A percentile compares a stretch with the other conserved stretches of the same genome.
phyloP scores from a whole-genome alignment of 37 sponge, comb jelly and placozoan genomes.

The Halichondria panicea region DNA sequence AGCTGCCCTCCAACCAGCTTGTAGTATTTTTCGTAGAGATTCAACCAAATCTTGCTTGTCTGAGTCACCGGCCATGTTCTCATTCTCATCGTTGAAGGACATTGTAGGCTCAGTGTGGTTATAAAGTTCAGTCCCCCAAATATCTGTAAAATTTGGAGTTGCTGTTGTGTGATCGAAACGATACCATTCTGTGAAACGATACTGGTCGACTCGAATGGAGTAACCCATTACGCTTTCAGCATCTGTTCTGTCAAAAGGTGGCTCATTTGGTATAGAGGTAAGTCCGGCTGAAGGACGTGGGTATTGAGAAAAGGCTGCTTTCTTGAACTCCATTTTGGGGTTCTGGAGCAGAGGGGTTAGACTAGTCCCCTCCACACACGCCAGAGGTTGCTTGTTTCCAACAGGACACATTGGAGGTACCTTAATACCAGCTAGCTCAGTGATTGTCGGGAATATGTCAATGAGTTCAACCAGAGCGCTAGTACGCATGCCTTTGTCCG shows the following conservation, averaged over 20 bases:
- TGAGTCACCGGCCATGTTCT: conserved; percentile 21
- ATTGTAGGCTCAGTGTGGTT: conserved; percentile 18
- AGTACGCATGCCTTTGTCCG: conserved; percentile 2
- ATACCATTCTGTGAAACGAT: conserved; percentile 48
- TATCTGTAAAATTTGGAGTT: conserved; percentile 1
- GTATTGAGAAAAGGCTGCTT: conserved; percentile 44
- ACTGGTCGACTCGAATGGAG: conserved; percentile 6
- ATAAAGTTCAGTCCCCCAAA: conserved; percentile 44
- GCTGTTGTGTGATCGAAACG: conserved; percentile 18
- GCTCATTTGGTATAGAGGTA: conserved; percentile 1
- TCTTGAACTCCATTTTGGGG: conserved; percentile 32
- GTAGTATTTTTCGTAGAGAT: conserved; percentile 3
- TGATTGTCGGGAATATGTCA: conserved; percentile 37
- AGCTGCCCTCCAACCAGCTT: conserved; percentile 50
- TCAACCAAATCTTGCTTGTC: conserved; percentile 4
- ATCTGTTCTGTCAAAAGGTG: conserved; percentile 12
- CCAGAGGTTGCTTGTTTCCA: neutral
- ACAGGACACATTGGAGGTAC: conserved; percentile 14
- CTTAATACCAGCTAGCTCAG: conserved; percentile 24
- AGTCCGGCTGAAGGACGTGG: conserved; percentile 6
- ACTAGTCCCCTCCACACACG: conserved; percentile 29
- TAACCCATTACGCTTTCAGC: conserved; percentile 51
- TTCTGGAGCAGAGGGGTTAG: conserved; percentile 23
- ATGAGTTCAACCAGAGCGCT: conserved; percentile 26
- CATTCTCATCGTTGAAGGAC: conserved; percentile 40